Percentiles rank a stretch among this genome's conserved stretches.
These are phyloP conservation scores for Dendrolimus pini DNA, from an alignment of 2,888 invertebrate genomes.

Conservation along the genomic window DNA sequence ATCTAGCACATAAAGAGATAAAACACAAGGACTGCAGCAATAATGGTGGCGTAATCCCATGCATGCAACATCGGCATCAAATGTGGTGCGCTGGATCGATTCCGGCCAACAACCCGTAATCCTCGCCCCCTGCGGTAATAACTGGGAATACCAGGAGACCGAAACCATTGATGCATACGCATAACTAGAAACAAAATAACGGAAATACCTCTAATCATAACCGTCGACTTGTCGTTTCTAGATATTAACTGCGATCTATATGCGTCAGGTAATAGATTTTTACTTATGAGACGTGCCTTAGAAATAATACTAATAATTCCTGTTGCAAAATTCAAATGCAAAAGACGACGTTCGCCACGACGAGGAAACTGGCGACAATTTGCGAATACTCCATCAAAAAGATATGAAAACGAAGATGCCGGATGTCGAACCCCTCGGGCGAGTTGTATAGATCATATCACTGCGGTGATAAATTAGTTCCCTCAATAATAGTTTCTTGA, in stretches of 20 bases:
- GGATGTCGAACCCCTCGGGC: constrained; percentile 27
- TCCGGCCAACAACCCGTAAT: constrained; percentile 66
- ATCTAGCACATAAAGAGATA: background rate
- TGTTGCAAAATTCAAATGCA: background rate
- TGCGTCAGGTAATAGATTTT: too few relatives aligned
- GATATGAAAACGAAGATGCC: constrained; percentile 24
- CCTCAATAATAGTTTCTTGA: constrained; percentile 37
- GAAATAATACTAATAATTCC: background rate
- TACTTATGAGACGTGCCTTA: too few relatives aligned
- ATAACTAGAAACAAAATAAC: constrained; percentile 22
- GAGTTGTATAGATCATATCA: constrained; percentile 47
- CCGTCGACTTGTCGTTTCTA: constrained; percentile 40
- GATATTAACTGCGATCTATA: background rate
- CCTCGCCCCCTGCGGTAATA: constrained; percentile 58
- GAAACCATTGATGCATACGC: constrained; percentile 37
- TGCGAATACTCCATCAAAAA: constrained; percentile 33
- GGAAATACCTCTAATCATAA: constrained; percentile 60
- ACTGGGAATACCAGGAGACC: constrained; percentile 67
- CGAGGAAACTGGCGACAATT: constrained; percentile 22
- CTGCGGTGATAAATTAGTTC: constrained; percentile 48
- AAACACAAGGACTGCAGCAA: constrained; percentile 39
- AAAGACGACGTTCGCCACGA: background rate
- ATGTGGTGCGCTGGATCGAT: constrained; percentile 63
- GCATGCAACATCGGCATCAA: constrained; percentile 46
- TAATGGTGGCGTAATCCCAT: constrained; percentile 55